Conservation (phyloP, 1,140 invertebrate genomes). For the Aplysia californica region DNA sequence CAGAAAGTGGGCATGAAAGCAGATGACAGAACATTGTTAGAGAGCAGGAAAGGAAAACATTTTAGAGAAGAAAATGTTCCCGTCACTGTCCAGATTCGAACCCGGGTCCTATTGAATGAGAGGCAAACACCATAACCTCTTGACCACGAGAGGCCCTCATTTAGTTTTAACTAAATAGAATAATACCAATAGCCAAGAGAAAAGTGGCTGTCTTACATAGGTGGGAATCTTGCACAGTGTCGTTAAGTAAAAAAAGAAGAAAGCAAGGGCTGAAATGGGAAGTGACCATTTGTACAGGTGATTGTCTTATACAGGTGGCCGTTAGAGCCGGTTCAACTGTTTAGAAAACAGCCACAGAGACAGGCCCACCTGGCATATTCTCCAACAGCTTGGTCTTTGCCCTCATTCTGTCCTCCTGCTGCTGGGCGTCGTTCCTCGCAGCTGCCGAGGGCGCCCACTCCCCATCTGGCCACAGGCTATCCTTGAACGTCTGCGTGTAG, state of each 20-base stretch:
- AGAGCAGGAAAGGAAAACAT: no score
- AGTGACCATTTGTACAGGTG: no score
- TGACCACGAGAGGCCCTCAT: no score
- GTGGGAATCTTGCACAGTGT: neutral
- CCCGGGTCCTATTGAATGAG: no score
- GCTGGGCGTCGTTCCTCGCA: constrained; percentile 77
- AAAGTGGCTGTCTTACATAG: neutral
- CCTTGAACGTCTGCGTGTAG: constrained; percentile 84
- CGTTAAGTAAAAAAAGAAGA: neutral
- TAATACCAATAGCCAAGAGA: neutral
- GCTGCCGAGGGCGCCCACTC: constrained; percentile 72
- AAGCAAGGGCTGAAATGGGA: no score
- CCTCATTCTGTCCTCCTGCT: constrained; percentile 70
- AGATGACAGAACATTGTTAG: no score
- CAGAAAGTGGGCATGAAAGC: no score
- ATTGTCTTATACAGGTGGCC: neutral
- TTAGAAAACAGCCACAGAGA: neutral
- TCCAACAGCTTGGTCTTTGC: constrained; percentile 66
- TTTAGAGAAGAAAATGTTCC: no score
- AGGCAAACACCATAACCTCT: no score
- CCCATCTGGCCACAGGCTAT: constrained; percentile 90
- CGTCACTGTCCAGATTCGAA: no score
- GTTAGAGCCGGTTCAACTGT: neutral
- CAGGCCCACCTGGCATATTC: constrained; percentile 63
- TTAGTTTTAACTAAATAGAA: no score